Base-by-base conservation (phyloP, 2,888 invertebrate species). In the Bombylius discolor region DNA sequence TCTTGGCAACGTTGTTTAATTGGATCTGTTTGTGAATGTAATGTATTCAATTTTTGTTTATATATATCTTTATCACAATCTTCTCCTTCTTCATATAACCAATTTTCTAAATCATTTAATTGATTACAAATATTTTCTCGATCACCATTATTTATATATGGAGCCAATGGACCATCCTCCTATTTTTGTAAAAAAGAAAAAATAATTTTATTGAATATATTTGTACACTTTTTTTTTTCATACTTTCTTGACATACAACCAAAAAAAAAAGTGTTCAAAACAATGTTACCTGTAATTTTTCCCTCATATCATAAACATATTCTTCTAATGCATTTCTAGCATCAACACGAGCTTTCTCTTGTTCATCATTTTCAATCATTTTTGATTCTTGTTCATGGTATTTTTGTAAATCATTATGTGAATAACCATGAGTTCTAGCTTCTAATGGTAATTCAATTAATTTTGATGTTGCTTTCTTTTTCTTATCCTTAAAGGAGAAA, bases 281-380 rank as follows among this genome's bases (percentile, higher is more conserved):
- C 31, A 12, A 14, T 44, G 5, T 58, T 64, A 73, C 72, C 47
- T 81, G 81, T 54, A 98, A 74, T 71, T 95, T 94, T 58, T 90
- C 88, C 55, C 99, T 82, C 73, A 97, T 80, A 66, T 97, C 97
- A 71, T 99, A 99, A 39, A 99, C 94, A 69, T 95, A 99, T 74
- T 99, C 99, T 73, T 99, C 99, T 1, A 99, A 81, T 5, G 95
- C 89, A 74, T 99, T 99, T 67, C 96, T 89, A 2, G 94, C 93
- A 73, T 98, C 97, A 6, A 91, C 86, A 51, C 96, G 84, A 70
- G 96, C 93, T 66, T 94, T 96, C 76, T 98, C 98, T 69, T 89
- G 87, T 59, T 84, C 82, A 72, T 99, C 98, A 65, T 87, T 87
- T 55, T 82, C 80, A 65, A 87, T 82, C 87, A 90, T 88, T 73